Evolutionary conservation across 2,888 invertebrate species (phyloP).

Genomic region (Pandemis heparana): DNA sequence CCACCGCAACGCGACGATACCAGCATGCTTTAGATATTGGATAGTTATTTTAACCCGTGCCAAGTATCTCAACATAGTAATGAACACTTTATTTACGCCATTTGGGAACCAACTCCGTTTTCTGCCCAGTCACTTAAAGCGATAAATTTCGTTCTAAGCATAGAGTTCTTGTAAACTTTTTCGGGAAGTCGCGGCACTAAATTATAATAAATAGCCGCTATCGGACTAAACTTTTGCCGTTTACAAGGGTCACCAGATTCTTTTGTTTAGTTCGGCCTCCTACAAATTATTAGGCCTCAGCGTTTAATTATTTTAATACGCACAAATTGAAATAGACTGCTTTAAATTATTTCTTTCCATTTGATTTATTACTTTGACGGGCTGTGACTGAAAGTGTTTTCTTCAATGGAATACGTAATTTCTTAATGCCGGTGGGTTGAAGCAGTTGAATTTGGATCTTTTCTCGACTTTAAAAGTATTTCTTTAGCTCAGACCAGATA

Average conservation of each 20-base stretch:
- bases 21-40: too few relatives aligned
- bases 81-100: neutral
- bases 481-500: neutral
- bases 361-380: slow-evolving; percentile 26
- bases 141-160: slow-evolving; percentile 38
- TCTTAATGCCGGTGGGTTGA: slow-evolving; percentile 7
- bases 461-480: neutral
- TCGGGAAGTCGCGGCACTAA: slow-evolving; percentile 51
- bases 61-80: neutral
- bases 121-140: slow-evolving; percentile 32
- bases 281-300: slow-evolving; percentile 40
- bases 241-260: slow-evolving; percentile 49
- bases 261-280: slow-evolving; percentile 43
- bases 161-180: slow-evolving; percentile 49
- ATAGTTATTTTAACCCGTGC: neutral
- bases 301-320: slow-evolving; percentile 11
- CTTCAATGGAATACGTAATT: slow-evolving; percentile 21
- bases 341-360: slow-evolving; percentile 31
- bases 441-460: neutral
- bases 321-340: slow-evolving; percentile 11
- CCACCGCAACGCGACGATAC: too few relatives aligned
- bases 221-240: slow-evolving; percentile 56
- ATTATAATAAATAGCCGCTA: slow-evolving; percentile 56
- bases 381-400: slow-evolving; percentile 20
- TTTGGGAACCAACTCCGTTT: neutral